Evolutionary conservation across 2,797 vertebrate genomes (phyloP), one percentile per base, ranked within the genome.

Genomic region (Acanthurus tractus): DNA sequence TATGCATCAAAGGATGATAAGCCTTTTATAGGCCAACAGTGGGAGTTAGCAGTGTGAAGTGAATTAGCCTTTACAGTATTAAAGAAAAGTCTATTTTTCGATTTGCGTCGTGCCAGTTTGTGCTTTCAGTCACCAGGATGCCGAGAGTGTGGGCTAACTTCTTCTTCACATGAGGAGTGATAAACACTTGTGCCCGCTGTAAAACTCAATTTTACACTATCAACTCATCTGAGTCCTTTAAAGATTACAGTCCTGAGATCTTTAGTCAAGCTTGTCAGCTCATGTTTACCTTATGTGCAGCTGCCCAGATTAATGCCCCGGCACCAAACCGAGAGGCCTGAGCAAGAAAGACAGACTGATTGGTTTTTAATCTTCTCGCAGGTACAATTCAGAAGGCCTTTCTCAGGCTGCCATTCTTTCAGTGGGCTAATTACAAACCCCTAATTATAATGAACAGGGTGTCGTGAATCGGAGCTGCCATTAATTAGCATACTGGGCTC

Each of bases 391-490:
- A 85, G 69, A 84, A 84, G 76, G 86, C 81, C 88, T 90, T 81
- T 81, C 79, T 46, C 77, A 57, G 72, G 69, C 86, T 91, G 92
- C 87, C 90, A 88, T 89, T 93, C 90, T 93, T 91, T 84, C 83
- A 77, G 62, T 22, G 67, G 74, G 85, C 80, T 90, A 92, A 91
- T 93, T 94, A 93, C 82, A 86, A 88, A 84, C 56, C 71, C 70
- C 86, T 93, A 92, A 94, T 93, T 90, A 91, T 90, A 93, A 93
- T 94, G 87, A 93, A 87, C 81, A 76, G 79, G 77, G 76, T 72
- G 88, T 71, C 76, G 36, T 82, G 89, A 92, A 85, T 85, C 46
- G 56, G 83, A 84, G 88, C 80, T 63, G 74, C 76, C 72, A 82
- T 92, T 93, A 90, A 93, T 93, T 92, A 93, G 76, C 82, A 67